Evolutionary conservation across 2,113 vertebrate species (phyloP), one percentile per base, ranked within the genome.

Genomic region (Nyctereutes procyonoides): DNA sequence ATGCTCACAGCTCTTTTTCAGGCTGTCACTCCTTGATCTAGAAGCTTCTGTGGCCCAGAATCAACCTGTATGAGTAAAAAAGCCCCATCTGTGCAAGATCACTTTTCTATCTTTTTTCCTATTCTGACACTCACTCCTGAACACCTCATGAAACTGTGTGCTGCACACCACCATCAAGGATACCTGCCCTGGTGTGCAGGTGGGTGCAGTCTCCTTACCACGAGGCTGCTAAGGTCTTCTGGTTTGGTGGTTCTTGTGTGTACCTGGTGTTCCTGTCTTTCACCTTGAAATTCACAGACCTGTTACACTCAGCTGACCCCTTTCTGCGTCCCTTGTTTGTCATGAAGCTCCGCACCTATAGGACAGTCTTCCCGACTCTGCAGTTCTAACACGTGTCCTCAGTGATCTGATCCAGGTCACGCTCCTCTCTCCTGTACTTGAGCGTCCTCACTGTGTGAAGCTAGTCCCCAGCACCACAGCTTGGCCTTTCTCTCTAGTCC

Each of bases 161-260:
- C 10, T 20, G 7, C 38, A 6, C 43, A 3, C 22, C 6, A 0
- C 3, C 24, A 3, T 26, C 73, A 26, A 1, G 30, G 58, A 4
- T 9, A 17, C 58, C 8, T 19, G 88, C 3, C 58, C 9, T 13
- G 4, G 1, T n/a, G 20, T n/a, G 20, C 30, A 1, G 1, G 9
- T n/a, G 5, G 88, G 53, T 3, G 14, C 16, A 0, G 3, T 28
- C 48, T 28, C 55, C 24, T 48, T 48, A 4, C 35, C 55, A 6
- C 69, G 10, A 12, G 2, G 43, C 22, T 30, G 28, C 5, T 28
- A 3, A 3, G 3, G 7, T 53, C 73, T 63, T 26, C 43, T 53
- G 38, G 35, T 14, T 10, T 35, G 22, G n/a, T 8, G 60, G 13
- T 19, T 51, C 32, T n/a, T 19, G 58, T 51, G 8, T 63, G 74